Evolutionary conservation across 2,797 vertebrate species (phyloP).

Genomic region (Gymnoscopelus braueri): DNA sequence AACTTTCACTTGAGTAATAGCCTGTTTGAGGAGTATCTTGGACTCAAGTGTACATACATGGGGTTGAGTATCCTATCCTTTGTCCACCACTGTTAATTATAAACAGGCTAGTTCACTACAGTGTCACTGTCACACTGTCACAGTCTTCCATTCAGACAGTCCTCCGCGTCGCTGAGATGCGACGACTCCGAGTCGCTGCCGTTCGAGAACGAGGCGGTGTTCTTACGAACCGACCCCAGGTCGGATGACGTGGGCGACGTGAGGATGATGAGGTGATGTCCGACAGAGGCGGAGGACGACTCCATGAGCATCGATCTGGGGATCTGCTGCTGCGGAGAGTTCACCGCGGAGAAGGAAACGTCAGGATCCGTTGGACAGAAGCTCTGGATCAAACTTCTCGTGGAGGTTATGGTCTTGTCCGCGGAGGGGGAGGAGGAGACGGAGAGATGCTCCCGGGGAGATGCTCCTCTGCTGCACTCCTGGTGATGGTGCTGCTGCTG

Average conservation of each 20-base stretch:
- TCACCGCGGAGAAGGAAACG: slow-evolving; percentile 29
- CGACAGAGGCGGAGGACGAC: slow-evolving; percentile 43
- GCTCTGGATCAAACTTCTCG: slow-evolving; percentile 62
- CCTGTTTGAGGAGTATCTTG: not conserved
- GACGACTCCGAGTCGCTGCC: slow-evolving; percentile 84
- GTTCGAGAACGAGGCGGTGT: slow-evolving; percentile 52
- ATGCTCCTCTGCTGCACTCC: slow-evolving; percentile 52
- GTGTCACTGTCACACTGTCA: slow-evolving; percentile 30
- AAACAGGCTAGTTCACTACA: not conserved
- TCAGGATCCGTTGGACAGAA: slow-evolving; percentile 36
- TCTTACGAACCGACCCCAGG: slow-evolving; percentile 54
- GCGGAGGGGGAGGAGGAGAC: slow-evolving; percentile 1
- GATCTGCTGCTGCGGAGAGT: slow-evolving; percentile 23
- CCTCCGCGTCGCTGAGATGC: slow-evolving; percentile 81
- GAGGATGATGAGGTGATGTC: slow-evolving; percentile 74
- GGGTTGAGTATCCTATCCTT: slow-evolving; percentile 2
- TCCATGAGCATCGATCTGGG: slow-evolving; percentile 47
- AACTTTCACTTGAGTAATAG: too few relatives aligned
- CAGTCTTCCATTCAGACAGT: slow-evolving; percentile 65
- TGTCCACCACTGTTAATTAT: not conserved
- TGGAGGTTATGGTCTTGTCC: slow-evolving; percentile 49
- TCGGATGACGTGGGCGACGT: slow-evolving; percentile 60
- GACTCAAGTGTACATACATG: not conserved
- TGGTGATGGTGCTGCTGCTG: slow-evolving; percentile 29
- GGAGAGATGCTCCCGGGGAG: slow-evolving; percentile 8